Percentiles rank a stretch among this genome's conserved stretches.
phyloP scores from a whole-genome alignment of 1,140 invertebrate genomes.

The Augochlora pura region DNA sequence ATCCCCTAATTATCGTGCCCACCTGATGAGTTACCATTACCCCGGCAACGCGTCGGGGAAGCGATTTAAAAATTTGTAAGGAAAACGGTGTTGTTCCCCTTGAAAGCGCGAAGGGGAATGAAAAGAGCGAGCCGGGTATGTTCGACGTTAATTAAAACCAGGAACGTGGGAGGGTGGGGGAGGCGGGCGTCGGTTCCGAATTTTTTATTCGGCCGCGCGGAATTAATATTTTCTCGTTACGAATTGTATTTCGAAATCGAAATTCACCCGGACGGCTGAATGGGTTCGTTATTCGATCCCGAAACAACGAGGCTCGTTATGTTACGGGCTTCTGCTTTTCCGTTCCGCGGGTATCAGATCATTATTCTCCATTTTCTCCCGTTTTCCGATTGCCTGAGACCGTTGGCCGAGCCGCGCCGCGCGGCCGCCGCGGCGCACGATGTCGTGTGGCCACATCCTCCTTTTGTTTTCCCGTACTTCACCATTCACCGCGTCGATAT shows the following conservation, averaged over 20 bases:
- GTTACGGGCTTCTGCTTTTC: constrained; percentile 14
- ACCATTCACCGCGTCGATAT: constrained; percentile 42
- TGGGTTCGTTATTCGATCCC: constrained; percentile 19
- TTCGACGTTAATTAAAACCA: neutral
- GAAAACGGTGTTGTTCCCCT: too few species aligned
- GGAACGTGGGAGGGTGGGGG: too few species aligned
- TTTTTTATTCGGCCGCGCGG: neutral
- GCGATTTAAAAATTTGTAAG: too few species aligned
- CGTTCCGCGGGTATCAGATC: constrained; percentile 26
- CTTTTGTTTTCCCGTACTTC: constrained; percentile 51
- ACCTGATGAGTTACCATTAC: too few species aligned
- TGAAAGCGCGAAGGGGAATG: neutral
- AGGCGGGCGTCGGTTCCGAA: too few species aligned
- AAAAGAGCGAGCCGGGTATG: neutral
- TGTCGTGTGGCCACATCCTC: constrained; percentile 50
- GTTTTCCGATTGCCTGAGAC: constrained; percentile 52
- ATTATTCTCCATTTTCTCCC: constrained; percentile 41
- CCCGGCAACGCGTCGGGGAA: too few species aligned
- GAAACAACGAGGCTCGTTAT: constrained; percentile 37
- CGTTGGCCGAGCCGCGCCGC: constrained; percentile 33
- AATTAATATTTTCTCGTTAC: neutral
- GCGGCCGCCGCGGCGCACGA: constrained; percentile 41
- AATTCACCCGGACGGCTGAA: neutral
- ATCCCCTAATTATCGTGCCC: too few species aligned
- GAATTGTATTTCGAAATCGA: constrained; percentile 2